phyloP scores from a whole-genome alignment of 2,797 vertebrate genomes.

The Morus bassanus region DNA sequence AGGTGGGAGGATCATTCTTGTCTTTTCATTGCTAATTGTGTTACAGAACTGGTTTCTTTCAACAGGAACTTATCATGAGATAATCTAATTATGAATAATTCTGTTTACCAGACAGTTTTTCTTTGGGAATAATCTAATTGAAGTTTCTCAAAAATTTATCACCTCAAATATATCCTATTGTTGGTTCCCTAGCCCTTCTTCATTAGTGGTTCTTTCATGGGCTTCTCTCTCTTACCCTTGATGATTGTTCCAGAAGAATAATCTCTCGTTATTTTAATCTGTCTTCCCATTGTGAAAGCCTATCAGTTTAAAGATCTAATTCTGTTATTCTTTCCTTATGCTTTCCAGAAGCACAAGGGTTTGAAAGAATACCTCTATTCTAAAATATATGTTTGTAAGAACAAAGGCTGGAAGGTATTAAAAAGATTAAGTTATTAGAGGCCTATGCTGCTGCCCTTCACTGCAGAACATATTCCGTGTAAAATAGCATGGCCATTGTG shows the following conservation, averaged over 20 bases:
- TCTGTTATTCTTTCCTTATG: background rate
- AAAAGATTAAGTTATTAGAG: background rate
- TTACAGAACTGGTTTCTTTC: slow-evolving; percentile 21
- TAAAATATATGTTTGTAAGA: background rate
- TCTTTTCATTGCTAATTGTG: slow-evolving; percentile 3
- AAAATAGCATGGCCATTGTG: background rate
- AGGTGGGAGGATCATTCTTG: background rate
- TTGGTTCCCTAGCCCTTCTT: background rate
- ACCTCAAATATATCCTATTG: background rate
- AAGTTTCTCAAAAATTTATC: background rate
- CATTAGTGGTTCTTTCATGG: background rate
- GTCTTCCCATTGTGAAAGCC: background rate
- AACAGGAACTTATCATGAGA: background rate
- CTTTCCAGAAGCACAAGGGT: background rate
- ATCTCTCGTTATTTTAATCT: background rate
- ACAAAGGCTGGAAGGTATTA: background rate
- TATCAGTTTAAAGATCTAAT: background rate
- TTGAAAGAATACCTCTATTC: background rate
- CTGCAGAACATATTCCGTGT: background rate
- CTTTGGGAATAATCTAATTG: background rate
- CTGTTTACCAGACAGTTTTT: background rate
- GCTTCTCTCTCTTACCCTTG: background rate
- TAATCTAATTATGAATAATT: background rate
- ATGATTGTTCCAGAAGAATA: background rate
- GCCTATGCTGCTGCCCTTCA: background rate